Conservation (phyloP, 1,140 invertebrate genomes). For the Drosophila micromelanica region DNA sequence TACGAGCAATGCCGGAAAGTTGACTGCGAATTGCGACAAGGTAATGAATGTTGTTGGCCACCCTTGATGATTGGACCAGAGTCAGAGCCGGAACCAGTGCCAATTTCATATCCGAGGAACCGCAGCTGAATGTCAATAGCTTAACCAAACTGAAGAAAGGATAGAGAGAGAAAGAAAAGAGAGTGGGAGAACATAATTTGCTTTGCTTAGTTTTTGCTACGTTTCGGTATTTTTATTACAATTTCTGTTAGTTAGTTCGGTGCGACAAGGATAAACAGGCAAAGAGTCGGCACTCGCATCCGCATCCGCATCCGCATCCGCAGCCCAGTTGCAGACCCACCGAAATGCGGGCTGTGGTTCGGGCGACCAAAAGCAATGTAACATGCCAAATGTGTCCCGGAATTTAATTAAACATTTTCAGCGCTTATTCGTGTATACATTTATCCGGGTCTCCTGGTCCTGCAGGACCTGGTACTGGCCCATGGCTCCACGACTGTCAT, state of each 20-base stretch:
- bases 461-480: not conserved
- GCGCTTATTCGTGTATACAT: slow-evolving; percentile 77
- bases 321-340: not conserved
- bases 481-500: not conserved
- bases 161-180: not conserved
- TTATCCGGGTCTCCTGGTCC: slow-evolving; percentile 17
- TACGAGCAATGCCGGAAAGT: not conserved
- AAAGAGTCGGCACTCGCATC: not conserved
- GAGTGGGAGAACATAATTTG: slow-evolving; percentile 70
- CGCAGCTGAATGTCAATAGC: slow-evolving; percentile 66
- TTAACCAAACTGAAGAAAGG: slow-evolving; percentile 22
- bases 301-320: not conserved
- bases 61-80: not conserved
- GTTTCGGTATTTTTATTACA: slow-evolving; percentile 80
- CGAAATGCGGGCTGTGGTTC: slow-evolving; percentile 56
- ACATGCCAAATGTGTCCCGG: slow-evolving; percentile 82
- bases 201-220: slow-evolving; percentile 77
- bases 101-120: slow-evolving; percentile 25
- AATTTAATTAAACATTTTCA: slow-evolving; percentile 82
- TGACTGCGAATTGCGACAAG: slow-evolving; percentile 8
- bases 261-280: slow-evolving; percentile 32
- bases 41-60: slow-evolving; percentile 2
- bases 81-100: not conserved
- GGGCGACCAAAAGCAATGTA: slow-evolving; percentile 65
- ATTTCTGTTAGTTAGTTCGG: slow-evolving; percentile 70